Percentiles rank a stretch among this genome's conserved stretches.
phyloP scores from a whole-genome alignment of 2,113 vertebrate genomes.

The Oryzias curvinotus region DNA sequence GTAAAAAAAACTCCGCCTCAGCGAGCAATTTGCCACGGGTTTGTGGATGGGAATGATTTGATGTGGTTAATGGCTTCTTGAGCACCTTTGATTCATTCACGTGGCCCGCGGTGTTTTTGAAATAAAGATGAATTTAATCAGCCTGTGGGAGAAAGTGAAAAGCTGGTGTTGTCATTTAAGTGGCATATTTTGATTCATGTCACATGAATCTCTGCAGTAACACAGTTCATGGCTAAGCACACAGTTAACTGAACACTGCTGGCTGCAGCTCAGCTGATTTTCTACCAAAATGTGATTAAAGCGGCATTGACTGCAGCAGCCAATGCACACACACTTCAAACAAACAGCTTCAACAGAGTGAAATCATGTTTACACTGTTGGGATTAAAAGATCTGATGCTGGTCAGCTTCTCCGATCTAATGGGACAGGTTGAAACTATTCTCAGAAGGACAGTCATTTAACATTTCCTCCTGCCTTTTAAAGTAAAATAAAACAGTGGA shows the following conservation, averaged over 20 bases:
- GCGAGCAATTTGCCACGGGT: constrained; percentile 1
- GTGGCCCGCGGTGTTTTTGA: constrained; percentile 1
- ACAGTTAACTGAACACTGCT: neutral
- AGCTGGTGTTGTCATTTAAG: neutral
- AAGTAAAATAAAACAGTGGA: neutral
- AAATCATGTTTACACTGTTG: neutral
- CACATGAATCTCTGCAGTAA: constrained; percentile 1
- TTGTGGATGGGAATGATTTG: constrained; percentile 5
- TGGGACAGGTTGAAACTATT: too few species aligned
- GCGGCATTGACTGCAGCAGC: neutral
- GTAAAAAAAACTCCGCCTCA: neutral
- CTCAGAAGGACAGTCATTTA: too few species aligned
- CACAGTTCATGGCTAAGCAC: constrained; percentile 6
- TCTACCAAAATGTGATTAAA: neutral
- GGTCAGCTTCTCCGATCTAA: too few species aligned
- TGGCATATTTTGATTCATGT: constrained; percentile 6
- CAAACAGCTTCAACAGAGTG: neutral
- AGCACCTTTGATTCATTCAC: constrained; percentile 1
- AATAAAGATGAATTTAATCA: constrained; percentile 12
- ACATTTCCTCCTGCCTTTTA: too few species aligned
- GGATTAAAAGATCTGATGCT: neutral
- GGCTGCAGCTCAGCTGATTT: neutral
- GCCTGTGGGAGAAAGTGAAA: neutral
- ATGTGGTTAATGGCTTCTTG: neutral
- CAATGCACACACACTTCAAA: neutral